Percentiles rank a stretch among this genome's conserved stretches.
Conservation (phyloP, 2,888 invertebrate species). For the Nebria brevicollis region DNA sequence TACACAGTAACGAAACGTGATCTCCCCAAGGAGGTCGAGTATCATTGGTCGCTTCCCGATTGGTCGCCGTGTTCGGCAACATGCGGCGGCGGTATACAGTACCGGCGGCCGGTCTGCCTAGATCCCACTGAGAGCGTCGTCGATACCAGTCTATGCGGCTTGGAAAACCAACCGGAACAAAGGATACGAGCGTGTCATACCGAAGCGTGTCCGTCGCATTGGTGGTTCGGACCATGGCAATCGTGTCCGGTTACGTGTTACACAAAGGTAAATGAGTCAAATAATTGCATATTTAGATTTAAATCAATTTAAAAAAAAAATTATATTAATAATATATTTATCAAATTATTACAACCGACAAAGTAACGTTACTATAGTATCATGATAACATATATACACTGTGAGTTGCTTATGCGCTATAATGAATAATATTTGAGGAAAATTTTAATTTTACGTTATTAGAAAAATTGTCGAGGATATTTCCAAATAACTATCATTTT, state of each 20-base stretch:
- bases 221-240: slow-evolving; percentile 91
- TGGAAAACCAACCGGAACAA: slow-evolving; percentile 67
- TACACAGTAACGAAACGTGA: slow-evolving; percentile 79
- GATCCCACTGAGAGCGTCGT: slow-evolving; percentile 60
- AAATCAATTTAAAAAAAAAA: too few species aligned
- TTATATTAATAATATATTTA: too few species aligned
- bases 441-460: too few species aligned
- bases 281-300: neutral
- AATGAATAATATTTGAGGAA: too few species aligned
- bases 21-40: slow-evolving; percentile 68
- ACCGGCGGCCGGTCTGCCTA: slow-evolving; percentile 65
- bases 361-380: too few species aligned
- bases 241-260: slow-evolving; percentile 79
- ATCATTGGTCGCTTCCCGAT: slow-evolving; percentile 80
- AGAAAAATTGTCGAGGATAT: too few species aligned
- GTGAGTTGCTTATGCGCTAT: too few species aligned
- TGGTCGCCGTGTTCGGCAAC: slow-evolving; percentile 83
- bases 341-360: too few species aligned
- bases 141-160: slow-evolving; percentile 59
- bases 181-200: slow-evolving; percentile 74
- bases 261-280: slow-evolving; percentile 54
- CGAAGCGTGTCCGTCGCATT: slow-evolving; percentile 76
- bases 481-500: too few species aligned
- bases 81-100: slow-evolving; percentile 81
- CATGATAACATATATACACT: too few species aligned